A percentile compares a stretch with the other conserved stretches of the same genome.
Conservation (phyloP, 2,888 invertebrate genomes). For the Dugesia japonica region DNA sequence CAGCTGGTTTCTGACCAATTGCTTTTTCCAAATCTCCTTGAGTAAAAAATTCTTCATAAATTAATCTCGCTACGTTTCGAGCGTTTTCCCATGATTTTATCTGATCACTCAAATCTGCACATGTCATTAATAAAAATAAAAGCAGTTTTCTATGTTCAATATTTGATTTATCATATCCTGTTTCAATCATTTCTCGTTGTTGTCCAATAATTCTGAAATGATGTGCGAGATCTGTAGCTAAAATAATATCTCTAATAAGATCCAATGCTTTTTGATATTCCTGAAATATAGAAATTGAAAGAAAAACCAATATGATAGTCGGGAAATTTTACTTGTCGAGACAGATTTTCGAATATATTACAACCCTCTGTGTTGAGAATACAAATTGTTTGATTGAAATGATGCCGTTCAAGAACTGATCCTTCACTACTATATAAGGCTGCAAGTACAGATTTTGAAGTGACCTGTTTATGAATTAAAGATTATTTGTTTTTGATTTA, state of each 20-base stretch:
- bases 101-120: slow-evolving; percentile 68
- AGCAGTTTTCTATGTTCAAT: slow-evolving; percentile 54
- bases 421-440: slow-evolving; percentile 69
- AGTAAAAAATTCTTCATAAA: slow-evolving; percentile 68
- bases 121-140: slow-evolving; percentile 64
- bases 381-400: slow-evolving; percentile 67
- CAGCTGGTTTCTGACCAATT: slow-evolving; percentile 58
- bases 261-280: slow-evolving; percentile 61
- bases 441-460: slow-evolving; percentile 54
- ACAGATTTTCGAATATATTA: slow-evolving; percentile 61
- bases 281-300: slow-evolving; percentile 36
- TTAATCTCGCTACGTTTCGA: slow-evolving; percentile 52
- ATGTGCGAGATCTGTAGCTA: slow-evolving; percentile 64
- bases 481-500: neutral
- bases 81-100: slow-evolving; percentile 56
- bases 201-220: slow-evolving; percentile 55
- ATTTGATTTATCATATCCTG: slow-evolving; percentile 35
- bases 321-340: slow-evolving; percentile 49
- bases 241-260: slow-evolving; percentile 60
- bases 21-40: slow-evolving; percentile 70
- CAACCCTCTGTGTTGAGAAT: slow-evolving; percentile 69
- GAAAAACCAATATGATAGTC: neutral
- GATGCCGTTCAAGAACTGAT: slow-evolving; percentile 71
- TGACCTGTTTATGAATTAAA: neutral
- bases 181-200: slow-evolving; percentile 47